Evolutionary conservation across 1,140 invertebrate species (phyloP).

Genomic region (Megalonaias nervosa): DNA sequence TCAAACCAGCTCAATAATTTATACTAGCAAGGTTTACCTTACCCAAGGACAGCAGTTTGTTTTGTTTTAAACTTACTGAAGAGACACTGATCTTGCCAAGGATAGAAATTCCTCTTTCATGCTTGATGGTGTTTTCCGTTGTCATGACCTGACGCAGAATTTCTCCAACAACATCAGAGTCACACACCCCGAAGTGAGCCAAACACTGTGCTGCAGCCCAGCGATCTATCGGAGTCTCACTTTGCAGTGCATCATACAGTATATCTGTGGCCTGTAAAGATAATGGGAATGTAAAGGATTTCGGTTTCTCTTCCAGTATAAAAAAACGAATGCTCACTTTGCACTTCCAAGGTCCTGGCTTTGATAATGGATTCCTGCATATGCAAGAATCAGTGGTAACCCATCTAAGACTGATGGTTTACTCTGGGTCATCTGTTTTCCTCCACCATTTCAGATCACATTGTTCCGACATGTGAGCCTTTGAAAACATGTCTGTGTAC

Average conservation of each 20-base stretch:
- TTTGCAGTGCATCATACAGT: conserved; percentile 47
- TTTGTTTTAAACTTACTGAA: conserved; percentile 52
- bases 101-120: conserved; percentile 61
- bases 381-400: too few relatives aligned
- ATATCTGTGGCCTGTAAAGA: conserved; percentile 54
- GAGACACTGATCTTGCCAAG: conserved; percentile 63
- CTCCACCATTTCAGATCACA: too few relatives aligned
- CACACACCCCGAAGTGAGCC: conserved; percentile 65
- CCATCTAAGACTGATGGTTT: too few relatives aligned
- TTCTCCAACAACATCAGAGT: conserved; percentile 68
- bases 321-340: too few relatives aligned
- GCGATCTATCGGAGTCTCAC: conserved; percentile 56
- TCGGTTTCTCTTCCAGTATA: too few relatives aligned
- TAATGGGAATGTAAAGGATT: neutral
- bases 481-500: too few relatives aligned
- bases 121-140: conserved; percentile 63
- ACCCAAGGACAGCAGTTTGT: neutral
- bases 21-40: too few relatives aligned
- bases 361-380: too few relatives aligned
- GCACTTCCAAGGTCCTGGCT: too few relatives aligned
- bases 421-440: too few relatives aligned
- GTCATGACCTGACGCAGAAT: conserved; percentile 64
- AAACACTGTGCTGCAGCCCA: conserved; percentile 70
- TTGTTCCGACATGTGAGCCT: too few relatives aligned
- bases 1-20: too few relatives aligned